Conservation (phyloP, 2,888 invertebrate species). For the Melipona beecheii region DNA sequence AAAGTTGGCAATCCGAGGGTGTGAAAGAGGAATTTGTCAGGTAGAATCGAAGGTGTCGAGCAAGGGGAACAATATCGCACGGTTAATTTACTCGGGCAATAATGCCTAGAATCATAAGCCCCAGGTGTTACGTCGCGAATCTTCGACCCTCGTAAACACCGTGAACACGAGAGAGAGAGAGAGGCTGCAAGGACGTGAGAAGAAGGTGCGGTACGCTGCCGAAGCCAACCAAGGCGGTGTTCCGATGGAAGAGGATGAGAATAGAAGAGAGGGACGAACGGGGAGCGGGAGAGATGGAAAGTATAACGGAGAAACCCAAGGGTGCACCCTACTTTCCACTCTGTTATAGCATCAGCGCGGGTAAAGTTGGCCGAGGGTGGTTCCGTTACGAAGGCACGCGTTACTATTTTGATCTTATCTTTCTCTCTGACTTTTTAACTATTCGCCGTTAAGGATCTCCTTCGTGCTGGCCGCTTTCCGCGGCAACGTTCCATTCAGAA, state of each 20-base stretch:
- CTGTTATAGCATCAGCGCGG: constrained; percentile 64
- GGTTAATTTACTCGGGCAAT: constrained; percentile 79
- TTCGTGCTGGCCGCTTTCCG: constrained; percentile 8
- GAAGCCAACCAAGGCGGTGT: not conserved
- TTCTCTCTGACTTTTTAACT: constrained; percentile 38
- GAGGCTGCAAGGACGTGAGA: not conserved
- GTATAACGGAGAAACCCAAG: constrained; percentile 43
- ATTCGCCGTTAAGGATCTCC: constrained; percentile 15
- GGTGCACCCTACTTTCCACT: constrained; percentile 63
- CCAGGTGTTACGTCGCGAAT: constrained; percentile 79
- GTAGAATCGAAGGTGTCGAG: constrained; percentile 35
- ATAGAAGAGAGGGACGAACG: constrained; percentile 5
- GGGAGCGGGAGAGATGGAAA: constrained; percentile 1
- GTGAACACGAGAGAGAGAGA: constrained; percentile 51
- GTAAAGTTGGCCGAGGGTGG: constrained; percentile 61
- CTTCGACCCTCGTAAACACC: constrained; percentile 79
- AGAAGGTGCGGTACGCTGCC: not conserved
- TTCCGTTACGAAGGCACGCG: constrained; percentile 37
- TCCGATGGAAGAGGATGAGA: not conserved
- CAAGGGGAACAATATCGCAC: constrained; percentile 73
- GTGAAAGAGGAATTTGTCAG: constrained; percentile 54
- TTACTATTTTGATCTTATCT: constrained; percentile 52
- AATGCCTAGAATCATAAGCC: constrained; percentile 79
- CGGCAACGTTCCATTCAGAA: constrained; percentile 6
- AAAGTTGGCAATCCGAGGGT: constrained; percentile 18